Base-by-base conservation (phyloP, 2,888 invertebrate genomes). In the Tholera decimalis region DNA sequence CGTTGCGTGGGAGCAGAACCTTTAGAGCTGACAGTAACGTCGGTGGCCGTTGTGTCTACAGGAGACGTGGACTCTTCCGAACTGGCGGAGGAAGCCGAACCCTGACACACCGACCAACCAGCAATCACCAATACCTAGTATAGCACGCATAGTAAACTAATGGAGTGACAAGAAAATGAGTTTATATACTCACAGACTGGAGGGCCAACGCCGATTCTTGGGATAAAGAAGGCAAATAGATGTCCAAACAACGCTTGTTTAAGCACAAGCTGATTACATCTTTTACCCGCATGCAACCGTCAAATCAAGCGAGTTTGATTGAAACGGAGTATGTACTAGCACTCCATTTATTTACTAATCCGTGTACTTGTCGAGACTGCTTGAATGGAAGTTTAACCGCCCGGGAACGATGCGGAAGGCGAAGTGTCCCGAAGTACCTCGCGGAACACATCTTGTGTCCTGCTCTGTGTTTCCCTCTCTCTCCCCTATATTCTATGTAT, bases 41-140 rank as follows among this genome's bases (percentile, higher is more conserved):
- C 90, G 0, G 85, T 87, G 39, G 79, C 89, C 4, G 91, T 88
- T 28, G 80, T 85, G 51, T 77, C 88, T 3, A 81, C 88, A 7
- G 91, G 88, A 8, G 72, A 86, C 30, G 56, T 81, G 78, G 60
- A 85, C 78, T 3, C 85, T 64, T 87, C 90, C 7, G 95, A 95
- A 74, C 80, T 93, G 41, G 95, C 93, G 0, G 92, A 95, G 78
- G 95, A 96, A 77, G 95, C 95, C 41, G 87, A 90, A 49, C 95
- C 95, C 85, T 95, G 95, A 95, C 93, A 51, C 37, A 26, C 18
- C 30, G 5, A 18, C 39, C 61, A 6, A 13, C 37, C 43, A 30
- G 46, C 65, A 9, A 3, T 41, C 3, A 37, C 56, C 50, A 1
- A 11, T 66, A 50, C 35, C 56, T 60, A 70, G 58, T 56, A 61